A percentile compares a stretch with the other conserved stretches of the same genome.
These are phyloP conservation scores for Imbricaverruca yamaguchii DNA, from an alignment of 2,888 invertebrate genomes.

Conservation along the genomic window DNA sequence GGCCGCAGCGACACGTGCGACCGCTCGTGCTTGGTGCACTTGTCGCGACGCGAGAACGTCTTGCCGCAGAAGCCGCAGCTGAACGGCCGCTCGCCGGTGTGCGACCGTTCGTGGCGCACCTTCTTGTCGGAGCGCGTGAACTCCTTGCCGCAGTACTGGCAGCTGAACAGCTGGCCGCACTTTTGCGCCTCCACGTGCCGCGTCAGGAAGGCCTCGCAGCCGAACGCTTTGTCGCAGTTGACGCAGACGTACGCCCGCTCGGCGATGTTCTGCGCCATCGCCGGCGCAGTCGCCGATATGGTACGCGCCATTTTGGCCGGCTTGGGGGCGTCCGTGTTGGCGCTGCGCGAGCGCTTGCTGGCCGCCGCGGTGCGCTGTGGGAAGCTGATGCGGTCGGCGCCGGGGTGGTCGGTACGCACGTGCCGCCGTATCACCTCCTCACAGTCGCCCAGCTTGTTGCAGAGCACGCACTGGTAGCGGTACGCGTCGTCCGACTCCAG, in stretches of 20 bases:
- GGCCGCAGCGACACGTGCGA: background rate
- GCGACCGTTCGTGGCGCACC: conserved; percentile 19
- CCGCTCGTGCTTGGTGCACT: conserved; percentile 22
- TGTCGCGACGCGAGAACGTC: conserved; percentile 19
- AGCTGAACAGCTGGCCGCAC: conserved; percentile 15
- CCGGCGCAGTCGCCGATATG: background rate
- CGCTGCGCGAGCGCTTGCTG: background rate
- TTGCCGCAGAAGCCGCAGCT: conserved; percentile 18
- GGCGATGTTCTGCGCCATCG: conserved; percentile 11
- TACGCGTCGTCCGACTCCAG: background rate
- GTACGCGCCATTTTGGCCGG: background rate
- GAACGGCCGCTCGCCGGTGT: conserved; percentile 19
- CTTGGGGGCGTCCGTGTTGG: background rate
- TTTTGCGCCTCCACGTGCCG: conserved; percentile 13
- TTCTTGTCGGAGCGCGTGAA: conserved; percentile 21
- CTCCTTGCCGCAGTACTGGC: conserved; percentile 15
- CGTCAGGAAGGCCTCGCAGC: conserved; percentile 18
- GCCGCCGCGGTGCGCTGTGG: background rate
- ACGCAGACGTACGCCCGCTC: conserved; percentile 3
- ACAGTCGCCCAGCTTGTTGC: conserved; percentile 12
- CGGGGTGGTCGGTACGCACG: conserved; percentile 13
- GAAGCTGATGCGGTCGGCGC: conserved; percentile 22
- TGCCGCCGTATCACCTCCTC: conserved; percentile 7
- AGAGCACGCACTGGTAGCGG: conserved; percentile 19
- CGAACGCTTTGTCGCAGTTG: conserved; percentile 20